Conservation (phyloP, 2,113 vertebrate genomes). For the Sander lucioperca region DNA sequence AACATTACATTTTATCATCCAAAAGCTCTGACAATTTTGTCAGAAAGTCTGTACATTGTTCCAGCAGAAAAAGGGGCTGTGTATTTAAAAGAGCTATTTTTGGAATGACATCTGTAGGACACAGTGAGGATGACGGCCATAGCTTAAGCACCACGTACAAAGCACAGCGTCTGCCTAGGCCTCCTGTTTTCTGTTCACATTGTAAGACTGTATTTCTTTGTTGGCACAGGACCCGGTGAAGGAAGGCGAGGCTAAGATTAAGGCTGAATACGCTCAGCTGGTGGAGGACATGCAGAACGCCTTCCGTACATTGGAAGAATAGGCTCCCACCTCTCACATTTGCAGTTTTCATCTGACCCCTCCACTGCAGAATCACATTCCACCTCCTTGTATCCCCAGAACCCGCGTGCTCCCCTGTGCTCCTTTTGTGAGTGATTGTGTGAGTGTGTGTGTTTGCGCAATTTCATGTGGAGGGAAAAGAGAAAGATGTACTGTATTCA, state of each 20-base stretch:
- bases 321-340: conserved; percentile 41
- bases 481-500: conserved; percentile 81
- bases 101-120: not conserved
- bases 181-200: not conserved
- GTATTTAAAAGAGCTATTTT: too few species aligned
- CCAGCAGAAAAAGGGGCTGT: not conserved
- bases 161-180: too few species aligned
- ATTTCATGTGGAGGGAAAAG: conserved; percentile 72
- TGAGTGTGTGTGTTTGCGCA: conserved; percentile 16
- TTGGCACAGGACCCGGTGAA: conserved; percentile 92
- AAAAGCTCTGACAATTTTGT: not conserved
- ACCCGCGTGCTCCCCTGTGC: conserved; percentile 48
- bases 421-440: conserved; percentile 54
- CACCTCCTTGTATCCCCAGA: conserved; percentile 59
- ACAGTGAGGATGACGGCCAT: not conserved
- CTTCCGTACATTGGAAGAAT: conserved; percentile 98
- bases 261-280: conserved; percentile 93
- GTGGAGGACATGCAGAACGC: conserved; percentile 98
- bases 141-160: not conserved
- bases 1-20: not conserved
- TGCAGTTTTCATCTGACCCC: conserved; percentile 53
- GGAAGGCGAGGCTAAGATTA: conserved; percentile 96
- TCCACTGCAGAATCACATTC: conserved; percentile 81
- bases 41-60: not conserved
- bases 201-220: not conserved